Base-by-base conservation (phyloP, 2,888 invertebrate species). In the Pollenia labialis region DNA sequence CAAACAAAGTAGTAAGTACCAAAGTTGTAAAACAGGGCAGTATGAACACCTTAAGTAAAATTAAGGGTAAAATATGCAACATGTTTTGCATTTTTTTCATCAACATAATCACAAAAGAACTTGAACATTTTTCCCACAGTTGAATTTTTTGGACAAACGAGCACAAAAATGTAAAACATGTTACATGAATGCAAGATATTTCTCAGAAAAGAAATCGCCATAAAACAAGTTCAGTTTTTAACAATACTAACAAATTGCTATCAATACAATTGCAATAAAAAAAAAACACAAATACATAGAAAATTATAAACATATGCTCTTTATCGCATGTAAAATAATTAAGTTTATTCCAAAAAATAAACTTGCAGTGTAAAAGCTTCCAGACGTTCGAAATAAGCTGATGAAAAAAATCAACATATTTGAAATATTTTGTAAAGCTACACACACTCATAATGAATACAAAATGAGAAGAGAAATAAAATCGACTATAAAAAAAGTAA, bases 351-450 rank as follows among this genome's bases (percentile, higher is more conserved):
- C n/a, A 60, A 50, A 23, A 23, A 7, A 56, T 16, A n/a, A 23
- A 44, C 23, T 44, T 44, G 4, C 0, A 62, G 50, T n/a, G 40
- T 32, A 46, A 68, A 68, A 60, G 50, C 46, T 54, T 14, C 23
- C 40, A 58, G 44, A 42, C 50, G 50, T 6, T 23, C 64, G 0
- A 54, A 56, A 14, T 72, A 46, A 69, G 18, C 16, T 62, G 62
- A 18, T 46, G 42, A 69, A 18, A 71, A 54, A 52, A 42, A 18
- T 10, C 0, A 54, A 79, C 64, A 77, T 77, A 72, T 77, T 83
- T 83, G 1, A 72, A 72, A 83, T 83, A 58, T 66, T 79, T 79
- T 84, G 23, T 72, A 44, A 58, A 77, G 23, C 44, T 52, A 18
- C 56, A 77, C 16, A 77, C 14, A 64, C 64, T 42, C 48, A 58